Conservation (phyloP, 2,797 vertebrate genomes). For the Diplodus sargus region DNA sequence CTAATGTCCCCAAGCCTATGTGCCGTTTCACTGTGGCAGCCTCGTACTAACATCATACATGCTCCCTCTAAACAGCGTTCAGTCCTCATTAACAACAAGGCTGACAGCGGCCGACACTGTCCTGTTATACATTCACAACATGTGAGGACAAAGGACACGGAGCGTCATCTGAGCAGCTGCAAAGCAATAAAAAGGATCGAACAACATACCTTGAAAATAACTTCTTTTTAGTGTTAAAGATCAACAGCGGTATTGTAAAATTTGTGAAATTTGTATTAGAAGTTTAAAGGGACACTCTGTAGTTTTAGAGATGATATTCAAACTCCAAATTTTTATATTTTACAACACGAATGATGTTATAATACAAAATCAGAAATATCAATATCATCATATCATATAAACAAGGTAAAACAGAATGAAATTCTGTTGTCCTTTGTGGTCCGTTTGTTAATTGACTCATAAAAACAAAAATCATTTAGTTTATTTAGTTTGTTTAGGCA, state of each 20-base stretch:
- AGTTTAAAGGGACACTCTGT: neutral
- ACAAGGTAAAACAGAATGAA: too few species aligned
- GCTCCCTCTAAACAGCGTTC: constrained; percentile 47
- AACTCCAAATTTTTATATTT: too few species aligned
- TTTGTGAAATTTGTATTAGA: neutral
- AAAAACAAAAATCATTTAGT: too few species aligned
- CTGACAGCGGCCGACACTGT: constrained; percentile 31
- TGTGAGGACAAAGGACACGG: constrained; percentile 35
- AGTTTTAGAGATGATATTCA: too few species aligned
- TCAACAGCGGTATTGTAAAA: neutral
- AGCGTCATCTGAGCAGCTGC: constrained; percentile 12
- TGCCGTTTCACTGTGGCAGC: constrained; percentile 45
- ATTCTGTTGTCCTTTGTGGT: too few species aligned
- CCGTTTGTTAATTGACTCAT: too few species aligned
- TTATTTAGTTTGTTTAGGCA: too few species aligned
- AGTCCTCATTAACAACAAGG: constrained; percentile 56
- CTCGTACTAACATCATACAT: constrained; percentile 60
- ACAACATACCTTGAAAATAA: neutral
- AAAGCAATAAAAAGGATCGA: neutral
- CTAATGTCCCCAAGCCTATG: constrained; percentile 55
- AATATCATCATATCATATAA: too few species aligned
- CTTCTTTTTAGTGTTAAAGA: neutral
- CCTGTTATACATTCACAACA: constrained; percentile 58
- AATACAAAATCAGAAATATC: too few species aligned
- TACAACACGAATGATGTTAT: too few species aligned